These are phyloP conservation scores for Pseudopodoces humilis DNA, from an alignment of 2,113 vertebrate genomes.

Conservation along the genomic window DNA sequence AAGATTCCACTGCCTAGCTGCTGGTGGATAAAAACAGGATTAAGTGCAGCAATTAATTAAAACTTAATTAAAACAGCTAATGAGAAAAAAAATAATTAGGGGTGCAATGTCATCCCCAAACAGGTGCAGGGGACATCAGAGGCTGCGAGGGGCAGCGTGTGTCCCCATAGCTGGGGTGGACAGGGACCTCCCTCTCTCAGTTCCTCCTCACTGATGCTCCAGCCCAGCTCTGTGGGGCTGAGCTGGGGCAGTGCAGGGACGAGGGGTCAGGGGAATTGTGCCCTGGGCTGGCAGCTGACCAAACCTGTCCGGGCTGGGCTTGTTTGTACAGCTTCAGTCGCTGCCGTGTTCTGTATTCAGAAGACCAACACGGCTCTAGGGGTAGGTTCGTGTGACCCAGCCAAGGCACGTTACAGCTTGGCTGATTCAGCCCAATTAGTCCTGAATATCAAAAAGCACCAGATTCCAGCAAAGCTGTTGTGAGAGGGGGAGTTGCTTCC, in stretches of 20 bases:
- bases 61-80: neutral
- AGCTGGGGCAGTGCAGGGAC: neutral
- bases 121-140: neutral
- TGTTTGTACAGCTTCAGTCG: neutral
- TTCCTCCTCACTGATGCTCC: neutral
- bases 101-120: too few species aligned
- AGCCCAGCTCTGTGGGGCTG: neutral
- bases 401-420: neutral
- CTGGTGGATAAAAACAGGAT: neutral
- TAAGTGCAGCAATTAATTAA: too few species aligned
- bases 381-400: neutral
- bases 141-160: neutral
- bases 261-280: neutral
- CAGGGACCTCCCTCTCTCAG: neutral
- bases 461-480: neutral
- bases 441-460: neutral
- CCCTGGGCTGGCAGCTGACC: neutral
- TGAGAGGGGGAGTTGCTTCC: neutral
- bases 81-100: neutral
- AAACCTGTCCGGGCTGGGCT: neutral
- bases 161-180: neutral
- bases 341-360: neutral
- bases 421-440: neutral
- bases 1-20: neutral
- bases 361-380: rapidly evolving